Conservation (phyloP, 2,888 invertebrate species). For the Argyresthia albistria region DNA sequence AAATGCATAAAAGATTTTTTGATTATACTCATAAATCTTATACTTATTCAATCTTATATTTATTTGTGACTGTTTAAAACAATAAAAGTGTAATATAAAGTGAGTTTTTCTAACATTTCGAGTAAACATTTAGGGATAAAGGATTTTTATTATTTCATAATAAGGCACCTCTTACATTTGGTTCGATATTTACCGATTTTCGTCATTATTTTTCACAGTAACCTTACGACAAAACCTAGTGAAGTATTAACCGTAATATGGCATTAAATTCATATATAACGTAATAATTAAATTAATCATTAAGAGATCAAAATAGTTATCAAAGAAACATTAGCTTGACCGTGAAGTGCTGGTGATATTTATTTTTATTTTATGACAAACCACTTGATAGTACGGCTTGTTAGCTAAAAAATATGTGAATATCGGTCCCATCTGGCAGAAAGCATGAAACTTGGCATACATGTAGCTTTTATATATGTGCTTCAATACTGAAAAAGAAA, state of each 20-base stretch:
- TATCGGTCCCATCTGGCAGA: no score
- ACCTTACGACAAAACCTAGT: neutral
- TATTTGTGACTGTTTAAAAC: constrained; percentile 40
- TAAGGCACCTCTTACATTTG: constrained; percentile 62
- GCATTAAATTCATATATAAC: constrained; percentile 64
- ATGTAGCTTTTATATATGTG: no score
- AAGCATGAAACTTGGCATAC: no score
- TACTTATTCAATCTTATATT: constrained; percentile 13
- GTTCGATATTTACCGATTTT: constrained; percentile 22
- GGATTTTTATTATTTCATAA: constrained; percentile 15
- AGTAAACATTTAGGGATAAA: constrained; percentile 7
- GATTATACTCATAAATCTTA: constrained; percentile 11
- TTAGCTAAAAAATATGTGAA: no score
- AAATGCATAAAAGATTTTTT: constrained; percentile 22
- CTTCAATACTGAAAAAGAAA: no score
- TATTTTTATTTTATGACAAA: no score
- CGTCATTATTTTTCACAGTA: neutral
- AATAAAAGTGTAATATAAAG: constrained; percentile 4
- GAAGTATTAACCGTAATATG: constrained; percentile 63
- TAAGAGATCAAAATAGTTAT: constrained; percentile 55
- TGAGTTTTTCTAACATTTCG: constrained; percentile 6
- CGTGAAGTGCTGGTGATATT: neutral
- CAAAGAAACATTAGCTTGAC: neutral
- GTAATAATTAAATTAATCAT: constrained; percentile 40
- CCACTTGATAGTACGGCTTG: no score